Conservation (phyloP, 2,888 invertebrate species). For the Dryocosmus kuriphilus region DNA sequence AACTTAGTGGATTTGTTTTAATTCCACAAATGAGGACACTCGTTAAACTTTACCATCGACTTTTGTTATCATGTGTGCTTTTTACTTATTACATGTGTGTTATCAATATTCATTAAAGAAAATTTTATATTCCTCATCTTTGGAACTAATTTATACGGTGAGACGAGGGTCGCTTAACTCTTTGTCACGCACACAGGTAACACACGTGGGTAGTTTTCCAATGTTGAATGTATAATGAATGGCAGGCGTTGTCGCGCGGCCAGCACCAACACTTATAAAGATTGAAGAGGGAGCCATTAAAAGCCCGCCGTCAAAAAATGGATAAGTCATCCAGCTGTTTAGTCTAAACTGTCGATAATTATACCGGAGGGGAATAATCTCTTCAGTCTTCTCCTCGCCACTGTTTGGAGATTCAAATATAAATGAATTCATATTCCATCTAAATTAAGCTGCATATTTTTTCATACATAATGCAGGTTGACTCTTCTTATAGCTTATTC, state of each 20-base stretch:
- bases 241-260: slow-evolving; percentile 32
- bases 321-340: slow-evolving; percentile 36
- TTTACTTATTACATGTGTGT: not conserved
- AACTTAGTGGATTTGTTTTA: not conserved
- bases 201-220: slow-evolving; percentile 40
- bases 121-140: not conserved
- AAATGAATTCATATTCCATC: slow-evolving; percentile 39
- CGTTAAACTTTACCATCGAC: not conserved
- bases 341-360: slow-evolving; percentile 40
- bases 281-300: slow-evolving; percentile 32
- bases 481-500: slow-evolving; percentile 21
- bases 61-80: not conserved
- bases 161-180: slow-evolving; percentile 27
- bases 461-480: slow-evolving; percentile 37
- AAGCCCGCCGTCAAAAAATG: slow-evolving; percentile 30
- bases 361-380: slow-evolving; percentile 23
- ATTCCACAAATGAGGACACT: no score
- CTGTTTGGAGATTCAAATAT: slow-evolving; percentile 23
- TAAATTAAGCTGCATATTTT: slow-evolving; percentile 28
- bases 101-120: slow-evolving; percentile 13
- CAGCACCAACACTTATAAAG: slow-evolving; percentile 13
- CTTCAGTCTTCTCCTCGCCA: slow-evolving; percentile 27
- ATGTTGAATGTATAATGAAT: slow-evolving; percentile 38
- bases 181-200: slow-evolving; percentile 34
- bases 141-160: slow-evolving; percentile 29